These are phyloP conservation scores for Chalcis sispes DNA, from an alignment of 2,888 invertebrate species.

Conservation along the genomic window DNA sequence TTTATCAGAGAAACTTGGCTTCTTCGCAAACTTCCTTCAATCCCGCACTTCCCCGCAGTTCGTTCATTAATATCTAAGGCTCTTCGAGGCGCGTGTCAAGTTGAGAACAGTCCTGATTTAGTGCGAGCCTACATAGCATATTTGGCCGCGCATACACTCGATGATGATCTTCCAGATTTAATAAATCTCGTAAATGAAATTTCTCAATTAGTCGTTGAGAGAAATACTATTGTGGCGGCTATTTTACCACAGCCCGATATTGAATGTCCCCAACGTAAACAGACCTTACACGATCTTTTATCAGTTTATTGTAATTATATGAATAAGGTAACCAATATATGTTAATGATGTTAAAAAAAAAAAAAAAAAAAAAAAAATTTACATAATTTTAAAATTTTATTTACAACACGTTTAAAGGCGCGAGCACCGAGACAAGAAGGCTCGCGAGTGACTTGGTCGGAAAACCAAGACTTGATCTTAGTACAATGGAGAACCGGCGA, in stretches of 20 bases:
- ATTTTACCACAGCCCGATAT: slow-evolving; percentile 82
- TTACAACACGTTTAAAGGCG: slow-evolving; percentile 75
- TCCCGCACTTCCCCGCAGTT: slow-evolving; percentile 87
- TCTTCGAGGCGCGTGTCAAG: slow-evolving; percentile 91
- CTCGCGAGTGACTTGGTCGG: slow-evolving; percentile 78
- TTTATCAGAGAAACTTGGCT: slow-evolving; percentile 78
- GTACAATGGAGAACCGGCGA: slow-evolving; percentile 87
- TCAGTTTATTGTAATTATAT: slow-evolving; percentile 86
- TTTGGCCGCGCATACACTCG: slow-evolving; percentile 84
- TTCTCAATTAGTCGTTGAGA: slow-evolving; percentile 93
- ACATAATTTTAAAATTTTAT: slow-evolving; percentile 5
- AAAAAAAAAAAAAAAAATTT: no score
- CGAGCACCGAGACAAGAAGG: slow-evolving; percentile 81
- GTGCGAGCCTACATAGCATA: slow-evolving; percentile 91
- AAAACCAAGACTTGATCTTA: slow-evolving; percentile 85
- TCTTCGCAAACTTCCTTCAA: slow-evolving; percentile 81
- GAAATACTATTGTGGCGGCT: slow-evolving; percentile 90
- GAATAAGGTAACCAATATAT: slow-evolving; percentile 76
- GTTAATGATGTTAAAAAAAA: background rate
- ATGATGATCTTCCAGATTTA: slow-evolving; percentile 82
- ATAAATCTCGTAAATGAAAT: slow-evolving; percentile 87
- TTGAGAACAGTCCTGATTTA: slow-evolving; percentile 90
- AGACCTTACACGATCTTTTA: slow-evolving; percentile 84
- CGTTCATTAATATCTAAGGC: slow-evolving; percentile 84
- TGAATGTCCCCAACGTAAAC: slow-evolving; percentile 72